A percentile compares a stretch with the other conserved stretches of the same genome.
Conservation (phyloP, 2,797 vertebrate species). For the Melanotaenia maccullochi region DNA sequence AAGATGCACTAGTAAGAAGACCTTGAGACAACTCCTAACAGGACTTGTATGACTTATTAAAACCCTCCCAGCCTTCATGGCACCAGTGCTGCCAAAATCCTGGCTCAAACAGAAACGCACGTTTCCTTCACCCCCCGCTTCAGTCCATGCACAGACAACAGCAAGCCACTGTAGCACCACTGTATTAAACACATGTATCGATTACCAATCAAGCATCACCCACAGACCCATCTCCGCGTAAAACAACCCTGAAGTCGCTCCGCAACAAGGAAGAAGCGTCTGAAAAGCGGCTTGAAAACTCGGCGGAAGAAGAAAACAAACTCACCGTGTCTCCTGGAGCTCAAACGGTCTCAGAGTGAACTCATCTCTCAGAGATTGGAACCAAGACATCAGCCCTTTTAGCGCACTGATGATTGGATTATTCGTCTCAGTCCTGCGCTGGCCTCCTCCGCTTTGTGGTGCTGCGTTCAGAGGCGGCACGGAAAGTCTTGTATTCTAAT, state of each 20-base stretch:
- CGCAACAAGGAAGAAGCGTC: background rate
- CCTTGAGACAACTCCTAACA: too few relatives aligned
- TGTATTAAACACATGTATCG: slow-evolving; percentile 38
- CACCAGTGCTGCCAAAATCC: too few relatives aligned
- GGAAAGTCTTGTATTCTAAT: background rate
- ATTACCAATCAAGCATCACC: slow-evolving; percentile 40
- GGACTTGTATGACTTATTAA: background rate
- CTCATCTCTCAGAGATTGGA: slow-evolving; percentile 68
- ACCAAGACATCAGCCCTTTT: slow-evolving; percentile 62
- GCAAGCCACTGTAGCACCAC: background rate
- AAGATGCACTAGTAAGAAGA: too few relatives aligned
- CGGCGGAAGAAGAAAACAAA: slow-evolving; percentile 3
- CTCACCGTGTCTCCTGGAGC: slow-evolving; percentile 56
- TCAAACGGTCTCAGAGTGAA: slow-evolving; percentile 72
- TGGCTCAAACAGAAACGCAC: background rate
- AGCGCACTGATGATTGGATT: slow-evolving; percentile 56
- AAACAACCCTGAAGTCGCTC: slow-evolving; percentile 14
- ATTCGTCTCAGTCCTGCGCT: slow-evolving; percentile 44
- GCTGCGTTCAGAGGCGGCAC: slow-evolving; percentile 49
- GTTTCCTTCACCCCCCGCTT: background rate
- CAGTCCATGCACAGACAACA: slow-evolving; percentile 10
- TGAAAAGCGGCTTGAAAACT: background rate
- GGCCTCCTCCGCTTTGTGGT: background rate
- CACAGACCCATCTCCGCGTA: too few relatives aligned
- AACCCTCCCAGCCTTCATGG: background rate